Evolutionary conservation across 2,888 invertebrate species (phyloP), one percentile per base, ranked within the genome.

Genomic region (Cremastinae sp.): DNA sequence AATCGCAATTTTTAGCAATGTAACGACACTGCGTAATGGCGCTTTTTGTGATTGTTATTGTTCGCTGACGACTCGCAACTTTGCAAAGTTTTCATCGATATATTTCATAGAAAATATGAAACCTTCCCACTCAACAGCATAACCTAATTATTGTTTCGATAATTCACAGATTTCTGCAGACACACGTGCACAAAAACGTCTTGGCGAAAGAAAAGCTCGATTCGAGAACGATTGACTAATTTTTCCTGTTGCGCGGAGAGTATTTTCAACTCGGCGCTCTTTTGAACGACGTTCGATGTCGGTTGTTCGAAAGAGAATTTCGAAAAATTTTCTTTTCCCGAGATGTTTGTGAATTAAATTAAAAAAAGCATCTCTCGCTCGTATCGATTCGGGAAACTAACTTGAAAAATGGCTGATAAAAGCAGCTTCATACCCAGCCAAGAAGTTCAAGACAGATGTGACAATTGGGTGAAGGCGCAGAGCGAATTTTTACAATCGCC

Each of bases 381-480:
- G 3, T 0, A 18, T 4, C 2, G 7, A 8, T 14, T n/a, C 8
- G 0, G 22, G 43, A 2, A 16, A 16, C n/a, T 5, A 1, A 1
- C 41, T 53, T 22, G n/a, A 4, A 41, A 59, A 54, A 85, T 85
- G 84, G 79, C 78, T 64, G 81, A 81, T 49, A 76, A 81, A 43
- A 81, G 81, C 58, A 82, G 80, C 16, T 75, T 85, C 10, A 82
- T 84, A 34, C 77, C 82, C 9, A 82, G 81, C n/a, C 84, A 84
- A 59, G 86, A 87, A 49, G 79, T 87, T n/a, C 83, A 85, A 45
- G 83, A 86, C 51, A 82, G 85, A 61, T 89, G 89, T 41, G 81
- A 77, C 14, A 71, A 80, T 0, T 89, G 89, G 89, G 80, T 89
- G 0, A 84, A 84, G 68, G 76, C 82, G 1, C 85, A 86, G 49